A percentile compares a stretch with the other conserved stretches of the same genome.
Evolutionary conservation across 2,888 invertebrate genomes (phyloP).

Genomic region (Scaptomyza tumidula): DNA sequence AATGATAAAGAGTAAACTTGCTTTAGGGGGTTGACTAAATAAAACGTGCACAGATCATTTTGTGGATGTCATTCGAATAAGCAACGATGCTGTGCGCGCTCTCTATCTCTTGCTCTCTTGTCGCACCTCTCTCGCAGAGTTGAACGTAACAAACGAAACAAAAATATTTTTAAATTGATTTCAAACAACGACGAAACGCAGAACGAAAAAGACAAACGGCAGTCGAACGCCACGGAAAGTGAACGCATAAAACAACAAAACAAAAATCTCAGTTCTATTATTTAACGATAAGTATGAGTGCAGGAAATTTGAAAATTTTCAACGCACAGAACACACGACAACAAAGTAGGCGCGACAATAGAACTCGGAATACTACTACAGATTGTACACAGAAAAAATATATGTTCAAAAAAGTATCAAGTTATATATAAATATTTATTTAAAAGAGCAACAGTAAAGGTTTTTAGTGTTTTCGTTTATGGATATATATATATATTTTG

Average conservation of each 20-base stretch:
- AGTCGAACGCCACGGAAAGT: constrained; percentile 35
- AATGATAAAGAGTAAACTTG: constrained; percentile 29
- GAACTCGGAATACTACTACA: constrained; percentile 17
- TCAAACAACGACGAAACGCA: constrained; percentile 67
- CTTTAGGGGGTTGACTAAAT: constrained; percentile 22
- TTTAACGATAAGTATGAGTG: constrained; percentile 57
- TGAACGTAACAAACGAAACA: constrained; percentile 41
- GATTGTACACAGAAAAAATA: constrained; percentile 5
- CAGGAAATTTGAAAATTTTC: constrained; percentile 37
- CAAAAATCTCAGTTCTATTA: constrained; percentile 48
- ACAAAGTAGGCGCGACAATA: constrained; percentile 43
- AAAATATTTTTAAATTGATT: constrained; percentile 80
- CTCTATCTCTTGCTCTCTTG: constrained; percentile 5
- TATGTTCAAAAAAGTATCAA: neutral
- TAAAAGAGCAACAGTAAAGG: constrained; percentile 20
- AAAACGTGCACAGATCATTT: constrained; percentile 30
- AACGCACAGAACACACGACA: constrained; percentile 18
- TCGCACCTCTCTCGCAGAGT: constrained; percentile 20
- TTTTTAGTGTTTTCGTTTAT: constrained; percentile 41
- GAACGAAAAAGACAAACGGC: constrained; percentile 49
- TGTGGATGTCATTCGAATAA: constrained; percentile 68
- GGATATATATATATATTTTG: constrained; percentile 25
- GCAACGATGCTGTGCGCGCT: constrained; percentile 15
- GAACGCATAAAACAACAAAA: constrained; percentile 28
- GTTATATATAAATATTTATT: neutral